Conservation (phyloP, 2,113 vertebrate species). For the Loxodonta africana region DNA sequence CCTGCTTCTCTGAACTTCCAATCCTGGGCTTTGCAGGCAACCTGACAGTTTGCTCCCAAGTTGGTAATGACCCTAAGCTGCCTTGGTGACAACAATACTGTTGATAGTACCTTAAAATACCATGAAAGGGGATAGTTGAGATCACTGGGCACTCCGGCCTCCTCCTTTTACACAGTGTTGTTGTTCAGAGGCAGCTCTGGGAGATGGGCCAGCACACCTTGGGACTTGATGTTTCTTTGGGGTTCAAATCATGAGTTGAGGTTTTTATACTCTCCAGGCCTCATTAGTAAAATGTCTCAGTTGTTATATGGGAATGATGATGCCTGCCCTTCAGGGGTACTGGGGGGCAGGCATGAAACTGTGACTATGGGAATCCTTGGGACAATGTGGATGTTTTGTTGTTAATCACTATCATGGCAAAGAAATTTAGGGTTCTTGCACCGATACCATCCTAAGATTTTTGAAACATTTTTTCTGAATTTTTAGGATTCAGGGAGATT, state of each 20-base stretch:
- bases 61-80: background rate
- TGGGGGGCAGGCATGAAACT: accelerated
- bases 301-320: background rate
- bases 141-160: background rate
- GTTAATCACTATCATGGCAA: background rate
- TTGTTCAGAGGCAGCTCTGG: conserved; percentile 29
- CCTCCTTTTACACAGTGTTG: background rate
- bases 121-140: background rate
- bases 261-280: background rate
- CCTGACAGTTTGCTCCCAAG: conserved; percentile 37
- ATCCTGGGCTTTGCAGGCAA: background rate
- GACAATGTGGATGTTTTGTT: background rate
- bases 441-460: background rate
- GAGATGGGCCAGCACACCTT: background rate
- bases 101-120: conserved; percentile 46
- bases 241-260: background rate
- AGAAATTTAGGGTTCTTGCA: background rate
- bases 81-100: background rate
- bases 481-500: background rate
- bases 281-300: background rate
- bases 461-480: conserved; percentile 23
- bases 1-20: conserved; percentile 65
- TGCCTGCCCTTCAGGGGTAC: background rate
- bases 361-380: background rate
- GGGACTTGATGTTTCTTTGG: background rate